Evolutionary conservation across 2,797 vertebrate species (phyloP).

Genomic region (Darevskia nairensis): DNA sequence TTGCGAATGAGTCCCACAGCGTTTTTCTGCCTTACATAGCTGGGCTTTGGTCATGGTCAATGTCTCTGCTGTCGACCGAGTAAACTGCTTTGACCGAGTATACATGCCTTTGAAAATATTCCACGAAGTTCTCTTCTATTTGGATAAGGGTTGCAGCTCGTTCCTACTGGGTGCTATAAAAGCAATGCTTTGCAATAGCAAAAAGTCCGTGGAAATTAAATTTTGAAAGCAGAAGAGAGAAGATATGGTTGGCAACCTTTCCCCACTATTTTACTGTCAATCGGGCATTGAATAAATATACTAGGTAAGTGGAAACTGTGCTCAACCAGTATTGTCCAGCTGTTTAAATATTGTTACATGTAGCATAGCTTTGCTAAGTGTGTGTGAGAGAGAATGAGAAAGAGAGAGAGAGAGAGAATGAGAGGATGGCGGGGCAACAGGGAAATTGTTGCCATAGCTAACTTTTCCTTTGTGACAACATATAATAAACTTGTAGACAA

Average conservation of each 20-base stretch:
- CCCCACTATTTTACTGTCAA: conserved; percentile 16
- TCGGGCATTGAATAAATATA: conserved; percentile 32
- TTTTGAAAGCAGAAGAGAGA: conserved; percentile 23
- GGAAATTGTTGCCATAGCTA: conserved; percentile 18
- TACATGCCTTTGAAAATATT: neutral
- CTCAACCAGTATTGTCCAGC: conserved; percentile 14
- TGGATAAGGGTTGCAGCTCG: neutral
- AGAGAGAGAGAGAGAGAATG: neutral
- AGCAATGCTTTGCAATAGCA: conserved; percentile 4
- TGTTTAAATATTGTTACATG: conserved; percentile 41
- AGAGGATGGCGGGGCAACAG: neutral
- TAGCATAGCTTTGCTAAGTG: conserved; percentile 21
- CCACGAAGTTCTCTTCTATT: conserved; percentile 6
- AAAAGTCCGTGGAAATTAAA: conserved; percentile 39
- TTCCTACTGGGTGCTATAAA: conserved; percentile 21
- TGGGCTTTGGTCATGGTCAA: neutral
- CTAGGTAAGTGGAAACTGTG: neutral
- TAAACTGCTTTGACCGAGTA: conserved; percentile 8
- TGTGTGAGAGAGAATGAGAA: neutral
- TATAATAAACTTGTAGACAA: conserved; percentile 52
- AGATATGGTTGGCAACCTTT: conserved; percentile 21
- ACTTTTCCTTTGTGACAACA: conserved; percentile 41
- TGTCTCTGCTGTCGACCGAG: neutral
- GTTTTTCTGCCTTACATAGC: neutral
- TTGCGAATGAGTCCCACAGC: neutral